phyloP scores from a whole-genome alignment of 2,113 vertebrate species.

The Promerops cafer region DNA sequence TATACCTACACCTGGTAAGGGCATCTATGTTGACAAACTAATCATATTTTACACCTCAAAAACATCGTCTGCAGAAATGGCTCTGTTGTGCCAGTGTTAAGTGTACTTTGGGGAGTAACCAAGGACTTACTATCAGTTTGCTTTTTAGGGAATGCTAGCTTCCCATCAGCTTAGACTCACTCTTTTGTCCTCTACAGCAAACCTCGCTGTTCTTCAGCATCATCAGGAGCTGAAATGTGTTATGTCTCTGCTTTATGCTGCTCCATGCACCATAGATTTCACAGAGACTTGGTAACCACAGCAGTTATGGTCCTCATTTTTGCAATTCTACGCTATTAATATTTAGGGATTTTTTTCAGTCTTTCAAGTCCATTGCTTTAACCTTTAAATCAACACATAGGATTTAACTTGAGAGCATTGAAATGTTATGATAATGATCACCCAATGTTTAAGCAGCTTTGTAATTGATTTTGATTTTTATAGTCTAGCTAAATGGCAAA shows the following conservation, averaged over 20 bases:
- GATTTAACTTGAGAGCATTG: neutral
- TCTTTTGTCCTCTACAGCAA: constrained; percentile 28
- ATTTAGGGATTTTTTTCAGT: neutral
- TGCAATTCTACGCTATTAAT: neutral
- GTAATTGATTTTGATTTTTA: neutral
- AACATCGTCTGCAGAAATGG: neutral
- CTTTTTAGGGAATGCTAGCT: neutral
- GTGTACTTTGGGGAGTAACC: neutral
- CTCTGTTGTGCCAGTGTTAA: neutral
- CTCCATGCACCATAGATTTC: neutral
- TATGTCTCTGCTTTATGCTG: neutral
- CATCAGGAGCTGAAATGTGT: neutral
- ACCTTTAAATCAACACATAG: neutral
- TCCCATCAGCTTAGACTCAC: neutral
- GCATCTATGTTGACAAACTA: neutral
- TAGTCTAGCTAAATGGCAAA: neutral
- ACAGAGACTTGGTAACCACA: fast-evolving
- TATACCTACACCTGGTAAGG: neutral
- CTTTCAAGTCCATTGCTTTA: neutral
- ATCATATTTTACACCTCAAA: neutral
- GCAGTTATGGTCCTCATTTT: neutral
- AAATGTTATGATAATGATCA: neutral
- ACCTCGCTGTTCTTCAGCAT: neutral
- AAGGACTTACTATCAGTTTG: neutral
- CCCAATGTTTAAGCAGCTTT: neutral